phyloP scores from a whole-genome alignment of 2,797 vertebrate genomes.

The Chelon auratus region DNA sequence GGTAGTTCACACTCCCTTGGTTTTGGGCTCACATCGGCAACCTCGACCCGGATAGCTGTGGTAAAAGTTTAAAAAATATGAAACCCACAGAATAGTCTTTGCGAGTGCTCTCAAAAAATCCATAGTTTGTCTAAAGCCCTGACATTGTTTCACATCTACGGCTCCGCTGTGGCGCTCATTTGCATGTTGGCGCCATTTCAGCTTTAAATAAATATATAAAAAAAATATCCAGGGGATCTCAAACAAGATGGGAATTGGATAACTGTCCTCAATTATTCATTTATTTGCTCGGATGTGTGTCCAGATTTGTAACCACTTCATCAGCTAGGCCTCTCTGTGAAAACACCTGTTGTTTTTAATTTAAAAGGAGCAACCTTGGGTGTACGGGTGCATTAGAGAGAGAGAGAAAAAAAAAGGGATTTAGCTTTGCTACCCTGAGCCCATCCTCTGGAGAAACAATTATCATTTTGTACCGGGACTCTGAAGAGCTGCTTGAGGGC shows the following conservation, averaged over 20 bases:
- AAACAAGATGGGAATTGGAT: slow-evolving; percentile 51
- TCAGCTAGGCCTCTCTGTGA: slow-evolving; percentile 49
- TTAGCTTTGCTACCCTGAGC: slow-evolving; percentile 29
- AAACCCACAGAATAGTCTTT: slow-evolving; percentile 5
- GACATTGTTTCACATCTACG: slow-evolving; percentile 26
- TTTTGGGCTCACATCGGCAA: too few relatives aligned
- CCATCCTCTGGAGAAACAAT: slow-evolving; percentile 70
- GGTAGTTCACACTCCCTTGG: not conserved
- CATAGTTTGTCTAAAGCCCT: slow-evolving; percentile 7
- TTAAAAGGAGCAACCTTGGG: slow-evolving; percentile 50
- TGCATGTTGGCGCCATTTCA: slow-evolving; percentile 55
- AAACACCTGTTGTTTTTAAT: slow-evolving; percentile 60
- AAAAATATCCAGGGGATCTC: slow-evolving; percentile 41
- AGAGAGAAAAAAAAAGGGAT: slow-evolving; percentile 18
- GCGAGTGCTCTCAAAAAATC: slow-evolving; percentile 14
- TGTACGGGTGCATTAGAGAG: slow-evolving; percentile 1
- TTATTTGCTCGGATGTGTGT: slow-evolving; percentile 64
- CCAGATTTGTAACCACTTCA: slow-evolving; percentile 62
- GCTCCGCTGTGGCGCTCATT: slow-evolving; percentile 30
- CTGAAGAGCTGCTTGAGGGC: slow-evolving; percentile 74
- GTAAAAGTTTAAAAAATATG: not conserved
- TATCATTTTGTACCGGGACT: slow-evolving; percentile 70
- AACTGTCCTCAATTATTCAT: slow-evolving; percentile 69
- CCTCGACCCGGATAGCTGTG: not conserved
- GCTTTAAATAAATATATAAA: slow-evolving; percentile 40